Percentiles rank a stretch among this genome's conserved stretches.
phyloP scores from a whole-genome alignment of 2,888 invertebrate species.

The Thereva unica region DNA sequence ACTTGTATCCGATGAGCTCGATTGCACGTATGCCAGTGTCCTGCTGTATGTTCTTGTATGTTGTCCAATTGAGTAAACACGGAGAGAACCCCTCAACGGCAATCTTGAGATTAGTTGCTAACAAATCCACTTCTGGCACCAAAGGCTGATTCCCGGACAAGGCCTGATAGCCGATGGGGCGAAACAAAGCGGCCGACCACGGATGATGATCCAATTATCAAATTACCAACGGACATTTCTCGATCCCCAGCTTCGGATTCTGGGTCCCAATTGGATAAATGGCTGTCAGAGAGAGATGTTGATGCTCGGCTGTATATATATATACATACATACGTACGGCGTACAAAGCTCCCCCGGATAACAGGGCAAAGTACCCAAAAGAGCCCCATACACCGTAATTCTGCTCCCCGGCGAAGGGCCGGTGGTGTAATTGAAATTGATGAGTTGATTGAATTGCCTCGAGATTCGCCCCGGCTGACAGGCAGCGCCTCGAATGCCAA shows the following conservation, averaged over 20 bases:
- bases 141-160: too few relatives aligned
- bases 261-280: slow-evolving; percentile 27
- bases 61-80: too few relatives aligned
- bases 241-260: slow-evolving; percentile 2
- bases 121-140: slow-evolving; percentile 16
- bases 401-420: slow-evolving; percentile 17
- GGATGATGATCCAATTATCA: slow-evolving; percentile 34
- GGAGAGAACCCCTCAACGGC: not conserved
- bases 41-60: too few relatives aligned
- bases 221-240: slow-evolving; percentile 29
- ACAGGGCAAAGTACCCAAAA: too few relatives aligned
- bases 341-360: too few relatives aligned
- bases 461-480: not conserved
- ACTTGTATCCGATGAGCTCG: too few relatives aligned
- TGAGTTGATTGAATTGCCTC: slow-evolving; percentile 36
- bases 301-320: not conserved
- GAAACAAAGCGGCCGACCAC: slow-evolving; percentile 32
- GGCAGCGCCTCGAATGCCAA: not conserved
- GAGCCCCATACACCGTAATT: not conserved
- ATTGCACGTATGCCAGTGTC: too few relatives aligned
- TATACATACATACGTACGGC: too few relatives aligned
- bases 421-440: slow-evolving; percentile 35
- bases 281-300: slow-evolving; percentile 18
- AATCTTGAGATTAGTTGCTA: slow-evolving; percentile 8
- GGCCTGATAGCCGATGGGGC: not conserved